Conservation (phyloP, 2,888 invertebrate species). For the Clostera curtula region DNA sequence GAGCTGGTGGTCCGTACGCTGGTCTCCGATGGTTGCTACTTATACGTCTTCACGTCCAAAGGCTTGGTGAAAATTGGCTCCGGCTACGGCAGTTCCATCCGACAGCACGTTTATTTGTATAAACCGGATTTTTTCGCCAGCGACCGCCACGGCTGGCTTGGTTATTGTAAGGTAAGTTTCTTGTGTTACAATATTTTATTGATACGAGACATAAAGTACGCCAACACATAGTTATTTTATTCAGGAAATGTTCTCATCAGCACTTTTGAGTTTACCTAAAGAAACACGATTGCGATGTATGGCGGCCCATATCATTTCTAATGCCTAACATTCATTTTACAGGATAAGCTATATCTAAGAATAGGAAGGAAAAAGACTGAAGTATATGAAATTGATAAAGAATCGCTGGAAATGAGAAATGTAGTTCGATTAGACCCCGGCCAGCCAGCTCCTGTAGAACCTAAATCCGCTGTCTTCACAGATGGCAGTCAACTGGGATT, state of each 20-base stretch:
- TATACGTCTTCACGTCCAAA: conserved; percentile 89
- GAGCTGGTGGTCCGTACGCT: conserved; percentile 75
- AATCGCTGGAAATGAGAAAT: conserved; percentile 48
- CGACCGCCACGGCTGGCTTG: conserved; percentile 88
- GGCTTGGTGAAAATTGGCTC: conserved; percentile 95
- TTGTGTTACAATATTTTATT: not conserved
- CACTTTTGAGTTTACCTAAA: no score
- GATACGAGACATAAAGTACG: not conserved
- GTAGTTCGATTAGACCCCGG: conserved; percentile 50
- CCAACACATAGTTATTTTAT: no score
- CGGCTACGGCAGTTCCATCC: conserved; percentile 93
- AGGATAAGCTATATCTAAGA: conserved; percentile 89
- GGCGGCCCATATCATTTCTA: no score
- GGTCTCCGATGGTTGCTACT: conserved; percentile 91
- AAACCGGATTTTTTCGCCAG: conserved; percentile 87
- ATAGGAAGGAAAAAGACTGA: conserved; percentile 69
- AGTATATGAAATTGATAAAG: conserved; percentile 60
- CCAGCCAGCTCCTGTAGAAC: conserved; percentile 36
- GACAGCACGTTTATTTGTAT: conserved; percentile 90
- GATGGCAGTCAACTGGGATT: conserved; percentile 70
- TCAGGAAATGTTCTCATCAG: no score
- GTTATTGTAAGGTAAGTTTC: conserved; percentile 83
- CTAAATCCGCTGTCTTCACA: conserved; percentile 57
- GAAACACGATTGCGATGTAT: no score
- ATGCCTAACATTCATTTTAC: conserved; percentile 44